These are phyloP conservation scores for Dicyrtoma fusca DNA, from an alignment of 2,888 invertebrate species.

Conservation along the genomic window DNA sequence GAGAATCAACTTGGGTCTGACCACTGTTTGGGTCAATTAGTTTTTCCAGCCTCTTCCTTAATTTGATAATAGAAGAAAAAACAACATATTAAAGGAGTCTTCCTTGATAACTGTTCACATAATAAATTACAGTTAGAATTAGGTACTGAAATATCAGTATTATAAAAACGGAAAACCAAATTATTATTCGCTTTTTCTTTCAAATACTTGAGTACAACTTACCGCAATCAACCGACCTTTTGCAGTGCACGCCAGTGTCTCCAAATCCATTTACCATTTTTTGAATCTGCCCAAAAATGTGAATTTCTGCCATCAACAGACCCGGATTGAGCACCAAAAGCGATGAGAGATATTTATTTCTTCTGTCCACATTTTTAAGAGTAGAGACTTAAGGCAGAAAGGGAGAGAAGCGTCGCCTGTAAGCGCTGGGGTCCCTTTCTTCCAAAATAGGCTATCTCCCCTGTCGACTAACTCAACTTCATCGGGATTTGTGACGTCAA, in stretches of 20 bases:
- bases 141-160: too few relatives aligned
- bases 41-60: slow-evolving; percentile 91
- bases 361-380: too few relatives aligned
- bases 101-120: neutral
- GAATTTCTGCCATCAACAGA: slow-evolving; percentile 79
- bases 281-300: slow-evolving; percentile 87
- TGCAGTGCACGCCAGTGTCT: slow-evolving; percentile 82
- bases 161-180: too few relatives aligned
- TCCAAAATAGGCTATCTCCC: slow-evolving; percentile 8
- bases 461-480: slow-evolving; percentile 40
- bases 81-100: too few relatives aligned
- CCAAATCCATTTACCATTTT: slow-evolving; percentile 83
- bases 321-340: too few relatives aligned
- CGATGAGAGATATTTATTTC: too few relatives aligned
- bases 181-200: too few relatives aligned
- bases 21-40: slow-evolving; percentile 86
- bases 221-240: slow-evolving; percentile 78
- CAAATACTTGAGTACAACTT: too few relatives aligned
- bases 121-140: neutral
- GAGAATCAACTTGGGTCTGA: slow-evolving; percentile 85
- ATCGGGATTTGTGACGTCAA: slow-evolving; percentile 46
- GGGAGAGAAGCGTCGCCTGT: too few relatives aligned
- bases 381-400: too few relatives aligned
- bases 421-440: neutral
- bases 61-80: too few relatives aligned